A percentile compares a stretch with the other conserved stretches of the same genome.
These are phyloP conservation scores for Patiria pectinifera DNA, from an alignment of 53 echinoderm and acorn worm genomes.

Conservation along the genomic window DNA sequence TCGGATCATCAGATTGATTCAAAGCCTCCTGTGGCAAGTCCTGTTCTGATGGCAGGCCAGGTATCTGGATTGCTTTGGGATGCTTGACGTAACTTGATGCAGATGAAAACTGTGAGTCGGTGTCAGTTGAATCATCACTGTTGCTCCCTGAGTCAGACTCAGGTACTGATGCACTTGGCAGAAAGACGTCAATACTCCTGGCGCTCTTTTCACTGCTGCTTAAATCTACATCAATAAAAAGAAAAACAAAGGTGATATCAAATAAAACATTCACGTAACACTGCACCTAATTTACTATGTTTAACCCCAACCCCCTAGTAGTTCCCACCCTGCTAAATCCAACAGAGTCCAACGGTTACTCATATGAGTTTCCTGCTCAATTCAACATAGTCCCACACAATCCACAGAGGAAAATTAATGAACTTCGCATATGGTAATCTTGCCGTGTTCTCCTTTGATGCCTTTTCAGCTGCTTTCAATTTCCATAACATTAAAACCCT, in stretches of 20 bases:
- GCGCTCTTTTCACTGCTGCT: slow-evolving; percentile 85
- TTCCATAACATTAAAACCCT: no score
- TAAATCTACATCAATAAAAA: slow-evolving; percentile 38
- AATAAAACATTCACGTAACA: no score
- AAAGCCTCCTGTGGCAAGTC: neutral
- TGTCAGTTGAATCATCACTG: slow-evolving; percentile 54
- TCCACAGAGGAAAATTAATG: no score
- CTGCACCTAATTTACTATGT: no score
- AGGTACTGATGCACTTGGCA: slow-evolving; percentile 69
- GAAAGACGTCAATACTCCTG: slow-evolving; percentile 76
- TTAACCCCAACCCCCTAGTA: no score
- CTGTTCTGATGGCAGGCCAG: slow-evolving; percentile 68
- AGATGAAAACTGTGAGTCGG: slow-evolving; percentile 46
- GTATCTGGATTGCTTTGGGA: slow-evolving; percentile 61
- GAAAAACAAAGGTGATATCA: neutral
- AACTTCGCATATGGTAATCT: no score
- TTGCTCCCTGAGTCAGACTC: slow-evolving; percentile 3
- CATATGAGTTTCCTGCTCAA: no score
- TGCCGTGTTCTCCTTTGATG: no score
- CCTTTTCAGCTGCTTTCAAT: no score
- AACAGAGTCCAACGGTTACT: no score
- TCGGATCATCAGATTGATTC: slow-evolving; percentile 18
- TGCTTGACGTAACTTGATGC: slow-evolving; percentile 34
- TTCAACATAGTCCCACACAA: no score
- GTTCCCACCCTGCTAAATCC: no score